phyloP scores from a whole-genome alignment of 2,888 invertebrate genomes.

The Toxonevra muliebris region DNA sequence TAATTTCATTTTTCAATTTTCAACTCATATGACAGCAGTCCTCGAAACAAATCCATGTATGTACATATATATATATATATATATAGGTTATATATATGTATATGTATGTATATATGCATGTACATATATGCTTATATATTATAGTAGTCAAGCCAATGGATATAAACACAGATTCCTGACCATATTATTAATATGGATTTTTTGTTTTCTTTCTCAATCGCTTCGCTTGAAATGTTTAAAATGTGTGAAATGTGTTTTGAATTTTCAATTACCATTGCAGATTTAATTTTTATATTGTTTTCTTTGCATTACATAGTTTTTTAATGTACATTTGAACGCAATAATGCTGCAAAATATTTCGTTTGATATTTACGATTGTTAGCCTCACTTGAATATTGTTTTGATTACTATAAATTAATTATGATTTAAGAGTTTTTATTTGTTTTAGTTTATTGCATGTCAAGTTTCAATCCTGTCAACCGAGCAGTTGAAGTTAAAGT shows the following conservation, averaged over 20 bases:
- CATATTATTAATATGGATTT: constrained; percentile 12
- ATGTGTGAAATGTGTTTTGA: constrained; percentile 20
- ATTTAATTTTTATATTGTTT: too few species aligned
- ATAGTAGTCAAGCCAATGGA: too few species aligned
- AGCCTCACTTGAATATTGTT: too few species aligned
- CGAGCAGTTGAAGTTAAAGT: too few species aligned
- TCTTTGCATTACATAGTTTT: too few species aligned
- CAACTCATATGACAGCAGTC: not conserved
- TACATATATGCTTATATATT: not conserved
- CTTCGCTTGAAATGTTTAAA: constrained; percentile 14
- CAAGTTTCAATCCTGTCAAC: too few species aligned
- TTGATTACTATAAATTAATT: too few species aligned
- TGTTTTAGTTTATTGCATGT: too few species aligned
- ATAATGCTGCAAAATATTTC: too few species aligned
- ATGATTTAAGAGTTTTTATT: too few species aligned
- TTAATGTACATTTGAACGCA: too few species aligned
- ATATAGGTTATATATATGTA: not conserved
- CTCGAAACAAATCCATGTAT: not conserved
- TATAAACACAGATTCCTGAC: not conserved
- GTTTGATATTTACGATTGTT: too few species aligned
- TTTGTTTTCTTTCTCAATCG: not conserved
- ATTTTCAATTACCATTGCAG: constrained; percentile 7
- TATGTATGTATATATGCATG: not conserved
- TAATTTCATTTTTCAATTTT: not conserved
- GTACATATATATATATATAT: not conserved